A percentile compares a stretch with the other conserved stretches of the same genome.
Evolutionary conservation across 2,888 invertebrate species (phyloP).

Genomic region (Lycaena phlaeas): DNA sequence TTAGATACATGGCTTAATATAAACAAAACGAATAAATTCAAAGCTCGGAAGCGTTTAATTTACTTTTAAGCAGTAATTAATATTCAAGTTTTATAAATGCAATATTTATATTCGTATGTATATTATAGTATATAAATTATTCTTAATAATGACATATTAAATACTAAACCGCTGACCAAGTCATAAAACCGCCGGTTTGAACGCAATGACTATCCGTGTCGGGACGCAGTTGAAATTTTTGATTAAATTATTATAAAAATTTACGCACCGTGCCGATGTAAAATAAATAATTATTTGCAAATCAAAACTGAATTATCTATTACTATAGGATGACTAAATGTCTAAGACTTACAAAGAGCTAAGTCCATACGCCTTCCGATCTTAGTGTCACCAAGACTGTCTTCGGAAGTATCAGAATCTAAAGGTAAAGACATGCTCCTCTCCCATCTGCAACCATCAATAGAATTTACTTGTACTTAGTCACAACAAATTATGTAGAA

Average conservation of each 20-base stretch:
- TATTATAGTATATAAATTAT: background rate
- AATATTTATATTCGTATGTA: background rate
- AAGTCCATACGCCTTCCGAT: slow-evolving; percentile 85
- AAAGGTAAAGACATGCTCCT: slow-evolving; percentile 80
- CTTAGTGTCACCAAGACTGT: slow-evolving; percentile 56
- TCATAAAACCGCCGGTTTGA: slow-evolving; percentile 23
- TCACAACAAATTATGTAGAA: too few species aligned
- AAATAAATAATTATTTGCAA: slow-evolving; percentile 65
- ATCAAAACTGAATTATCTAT: slow-evolving; percentile 62
- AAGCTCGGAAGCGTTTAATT: slow-evolving; percentile 5
- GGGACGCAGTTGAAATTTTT: background rate
- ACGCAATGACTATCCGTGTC: slow-evolving; percentile 20
- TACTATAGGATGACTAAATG: slow-evolving; percentile 22
- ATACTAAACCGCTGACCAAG: slow-evolving; percentile 15
- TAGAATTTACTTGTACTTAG: too few species aligned
- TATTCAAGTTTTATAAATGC: background rate
- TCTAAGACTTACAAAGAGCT: slow-evolving; percentile 82
- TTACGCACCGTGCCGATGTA: slow-evolving; percentile 63
- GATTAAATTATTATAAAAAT: slow-evolving; percentile 21
- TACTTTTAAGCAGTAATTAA: background rate
- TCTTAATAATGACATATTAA: background rate
- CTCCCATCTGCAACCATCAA: slow-evolving; percentile 71
- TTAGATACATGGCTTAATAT: too few species aligned
- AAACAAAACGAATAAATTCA: too few species aligned
- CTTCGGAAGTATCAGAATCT: slow-evolving; percentile 60